A percentile compares a stretch with the other conserved stretches of the same genome.
These are phyloP conservation scores for Ibidorhyncha struthersii DNA, from an alignment of 2,113 vertebrate genomes.

Conservation along the genomic window DNA sequence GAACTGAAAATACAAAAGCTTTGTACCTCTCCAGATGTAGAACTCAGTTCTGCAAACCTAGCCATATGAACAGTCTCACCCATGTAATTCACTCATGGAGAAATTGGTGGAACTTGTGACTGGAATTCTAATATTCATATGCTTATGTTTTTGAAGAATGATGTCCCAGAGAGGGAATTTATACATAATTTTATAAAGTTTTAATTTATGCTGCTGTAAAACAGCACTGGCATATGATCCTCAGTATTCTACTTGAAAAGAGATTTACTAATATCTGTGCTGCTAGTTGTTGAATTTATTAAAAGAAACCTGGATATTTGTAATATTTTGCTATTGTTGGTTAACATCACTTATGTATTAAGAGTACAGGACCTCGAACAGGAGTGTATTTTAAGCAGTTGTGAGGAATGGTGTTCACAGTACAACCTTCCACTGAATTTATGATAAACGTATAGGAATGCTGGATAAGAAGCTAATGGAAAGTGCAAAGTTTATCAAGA, in stretches of 20 bases:
- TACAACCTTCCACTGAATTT: background rate
- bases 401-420: background rate
- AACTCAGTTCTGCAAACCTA: background rate
- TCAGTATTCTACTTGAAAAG: background rate
- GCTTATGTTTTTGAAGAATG: background rate
- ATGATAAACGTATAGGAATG: background rate
- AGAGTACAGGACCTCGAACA: background rate
- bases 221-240: background rate
- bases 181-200: background rate
- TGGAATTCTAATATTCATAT: background rate
- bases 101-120: background rate
- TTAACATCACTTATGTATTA: rapidly evolving
- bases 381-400: background rate
- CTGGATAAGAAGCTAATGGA: background rate
- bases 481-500: background rate
- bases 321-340: background rate
- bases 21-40: background rate
- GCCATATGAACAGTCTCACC: background rate
- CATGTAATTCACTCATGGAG: background rate
- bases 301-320: background rate
- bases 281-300: background rate
- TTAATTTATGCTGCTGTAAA: background rate
- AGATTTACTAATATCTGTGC: background rate
- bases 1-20: slow-evolving; percentile 20
- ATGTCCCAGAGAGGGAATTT: background rate